A percentile compares a stretch with the other conserved stretches of the same genome.
phyloP scores from a whole-genome alignment of 2,888 invertebrate genomes.

The Tromatobia lineatoria region DNA sequence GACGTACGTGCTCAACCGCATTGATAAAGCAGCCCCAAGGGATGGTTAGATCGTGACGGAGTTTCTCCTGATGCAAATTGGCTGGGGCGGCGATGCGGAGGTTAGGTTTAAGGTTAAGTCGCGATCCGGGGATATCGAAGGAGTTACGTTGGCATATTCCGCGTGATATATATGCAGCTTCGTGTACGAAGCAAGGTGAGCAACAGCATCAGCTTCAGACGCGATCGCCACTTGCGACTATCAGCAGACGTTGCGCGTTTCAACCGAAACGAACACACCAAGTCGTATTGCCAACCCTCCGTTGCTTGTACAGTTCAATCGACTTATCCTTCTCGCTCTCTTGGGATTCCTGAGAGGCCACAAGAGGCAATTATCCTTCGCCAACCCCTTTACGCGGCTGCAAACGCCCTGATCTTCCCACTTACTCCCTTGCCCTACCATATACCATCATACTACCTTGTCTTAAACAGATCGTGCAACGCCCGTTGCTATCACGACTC shows the following conservation, averaged over 20 bases:
- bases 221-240: conserved; percentile 25
- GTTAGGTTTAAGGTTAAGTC: conserved; percentile 75
- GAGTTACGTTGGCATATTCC: conserved; percentile 69
- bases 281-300: conserved; percentile 53
- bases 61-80: conserved; percentile 78
- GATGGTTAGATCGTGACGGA: conserved; percentile 7
- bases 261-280: conserved; percentile 41
- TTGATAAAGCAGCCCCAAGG: conserved; percentile 23
- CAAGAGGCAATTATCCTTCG: conserved; percentile 84
- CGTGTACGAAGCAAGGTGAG: conserved; percentile 42
- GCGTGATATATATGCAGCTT: background rate
- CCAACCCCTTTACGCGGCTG: conserved; percentile 76
- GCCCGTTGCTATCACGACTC: conserved; percentile 67
- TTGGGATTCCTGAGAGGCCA: conserved; percentile 78
- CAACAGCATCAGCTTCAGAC: conserved; percentile 62
- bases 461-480: conserved; percentile 40
- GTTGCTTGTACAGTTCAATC: conserved; percentile 50
- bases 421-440: conserved; percentile 63
- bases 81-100: conserved; percentile 67
- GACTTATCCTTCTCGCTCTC: conserved; percentile 65
- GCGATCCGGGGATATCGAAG: conserved; percentile 68
- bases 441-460: conserved; percentile 49
- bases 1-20: conserved; percentile 3
- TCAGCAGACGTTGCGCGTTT: conserved; percentile 51
- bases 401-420: conserved; percentile 63